Evolutionary conservation across 2,888 invertebrate genomes (phyloP), one percentile per base, ranked within the genome.

Genomic region (Zaprionus bogoriensis): DNA sequence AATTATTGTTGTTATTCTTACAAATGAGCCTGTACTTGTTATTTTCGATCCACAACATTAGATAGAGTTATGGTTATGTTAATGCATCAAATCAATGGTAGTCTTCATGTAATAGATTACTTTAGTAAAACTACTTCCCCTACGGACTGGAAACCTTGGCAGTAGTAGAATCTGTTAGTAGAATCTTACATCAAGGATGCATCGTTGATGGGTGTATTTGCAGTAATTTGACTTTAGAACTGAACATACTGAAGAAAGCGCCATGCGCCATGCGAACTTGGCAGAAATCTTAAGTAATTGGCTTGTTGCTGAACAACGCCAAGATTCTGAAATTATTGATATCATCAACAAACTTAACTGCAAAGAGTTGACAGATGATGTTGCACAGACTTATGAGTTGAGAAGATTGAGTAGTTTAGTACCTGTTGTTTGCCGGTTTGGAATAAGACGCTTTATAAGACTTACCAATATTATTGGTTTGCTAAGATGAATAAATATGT

Each of bases 1-100:
- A 5, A 23, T 4, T 23, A 23, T 23, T 23, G 5, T 23, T 23
- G 23, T 5, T 30, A 14, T 44, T 12, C 38, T 58, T 25, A 66
- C 57, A 10, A 58, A 59, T 28, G 41, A 68, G 20, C 57, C 63
- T 41, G 68, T 71, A 19, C 36, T 74, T 22, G 42, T 44, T 17
- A 73, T 74, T 39, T 70, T 70, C 46, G 50, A 71, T 20, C 57
- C 64, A 30, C 4, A 62, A 25, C 42, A 57, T 41, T 51, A 65
- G 9, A 67, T 65, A 51, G 59, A 67, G 52, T 22, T 55, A 39
- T 47, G 55, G 46, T 12, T 51, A 62, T 67, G 9, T 17, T 62
- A 14, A 44, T 36, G 20, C 39, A 51, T 41, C 41, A 28, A 20
- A 50, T 50, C 12, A 41, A 50, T 41, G 30, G 22, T 30, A 51